A percentile compares a stretch with the other conserved stretches of the same genome.
These are phyloP conservation scores for Notiomystis cincta DNA, from an alignment of 2,113 vertebrate species.

Conservation along the genomic window DNA sequence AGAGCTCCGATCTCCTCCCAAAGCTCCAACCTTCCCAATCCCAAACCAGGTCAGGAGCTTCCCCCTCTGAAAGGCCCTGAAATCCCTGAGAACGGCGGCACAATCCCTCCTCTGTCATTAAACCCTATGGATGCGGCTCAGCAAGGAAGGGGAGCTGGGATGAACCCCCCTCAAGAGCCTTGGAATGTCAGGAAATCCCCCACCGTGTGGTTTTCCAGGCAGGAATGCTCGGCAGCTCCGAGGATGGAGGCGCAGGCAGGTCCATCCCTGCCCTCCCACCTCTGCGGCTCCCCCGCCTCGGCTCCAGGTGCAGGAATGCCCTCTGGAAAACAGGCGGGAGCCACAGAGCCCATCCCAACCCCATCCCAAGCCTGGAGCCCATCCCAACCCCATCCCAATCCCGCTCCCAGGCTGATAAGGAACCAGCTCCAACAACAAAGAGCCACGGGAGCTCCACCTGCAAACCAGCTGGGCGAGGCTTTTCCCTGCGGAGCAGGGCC, in stretches of 20 bases:
- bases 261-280: background rate
- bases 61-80: accelerated
- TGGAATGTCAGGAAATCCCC: background rate
- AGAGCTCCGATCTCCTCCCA: too few relatives aligned
- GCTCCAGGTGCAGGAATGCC: background rate
- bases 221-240: background rate
- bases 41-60: background rate
- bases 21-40: too few relatives aligned
- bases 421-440: background rate
- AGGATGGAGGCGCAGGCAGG: background rate
- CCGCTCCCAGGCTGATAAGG: constrained; percentile 9
- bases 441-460: background rate
- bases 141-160: background rate
- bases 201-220: background rate
- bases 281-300: background rate
- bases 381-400: background rate
- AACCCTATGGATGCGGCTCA: accelerated
- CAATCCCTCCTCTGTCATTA: accelerated
- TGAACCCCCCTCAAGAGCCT: background rate
- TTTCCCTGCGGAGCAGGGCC: background rate
- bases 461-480: background rate
- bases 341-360: background rate
- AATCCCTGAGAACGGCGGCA: background rate
- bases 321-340: background rate
- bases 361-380: background rate